phyloP scores from a whole-genome alignment of 2,113 vertebrate genomes.

The Serilophus lunatus region DNA sequence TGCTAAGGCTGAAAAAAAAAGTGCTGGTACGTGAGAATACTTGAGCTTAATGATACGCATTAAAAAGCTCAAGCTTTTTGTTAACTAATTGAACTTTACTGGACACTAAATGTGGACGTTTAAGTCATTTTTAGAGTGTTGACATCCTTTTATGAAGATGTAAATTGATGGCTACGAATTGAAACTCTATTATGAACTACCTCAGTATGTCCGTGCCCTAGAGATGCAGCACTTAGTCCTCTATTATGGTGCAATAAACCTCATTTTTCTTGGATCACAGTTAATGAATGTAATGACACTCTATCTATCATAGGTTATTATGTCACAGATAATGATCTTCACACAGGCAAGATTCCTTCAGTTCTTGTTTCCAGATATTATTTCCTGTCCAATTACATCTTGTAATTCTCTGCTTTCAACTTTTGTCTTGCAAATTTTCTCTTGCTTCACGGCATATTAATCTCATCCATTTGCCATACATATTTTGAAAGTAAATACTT shows the following conservation, averaged over 20 bases:
- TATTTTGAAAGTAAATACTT: not conserved
- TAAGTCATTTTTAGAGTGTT: not conserved
- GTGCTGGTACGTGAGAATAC: not conserved
- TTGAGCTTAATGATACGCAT: not conserved
- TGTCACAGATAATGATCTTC: conserved; percentile 26
- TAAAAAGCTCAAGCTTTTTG: not conserved
- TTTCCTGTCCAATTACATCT: not conserved
- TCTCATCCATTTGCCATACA: not conserved
- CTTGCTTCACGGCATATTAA: not conserved
- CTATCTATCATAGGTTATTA: not conserved
- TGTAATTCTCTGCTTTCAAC: not conserved
- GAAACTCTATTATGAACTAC: not conserved
- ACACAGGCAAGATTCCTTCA: not conserved
- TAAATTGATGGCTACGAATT: not conserved
- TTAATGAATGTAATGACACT: not conserved
- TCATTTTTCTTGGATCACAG: not conserved
- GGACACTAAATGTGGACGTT: not conserved
- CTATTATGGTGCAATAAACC: not conserved
- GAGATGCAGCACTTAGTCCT: not conserved
- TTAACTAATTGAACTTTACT: not conserved
- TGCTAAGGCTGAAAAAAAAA: not conserved
- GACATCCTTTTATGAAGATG: not conserved
- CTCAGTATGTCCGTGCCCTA: not conserved
- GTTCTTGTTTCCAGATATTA: not conserved
- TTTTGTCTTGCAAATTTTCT: not conserved